A percentile compares a stretch with the other conserved stretches of the same genome.
phyloP scores from a whole-genome alignment of 2,113 vertebrate genomes.

The Eupsittula cactorum region DNA sequence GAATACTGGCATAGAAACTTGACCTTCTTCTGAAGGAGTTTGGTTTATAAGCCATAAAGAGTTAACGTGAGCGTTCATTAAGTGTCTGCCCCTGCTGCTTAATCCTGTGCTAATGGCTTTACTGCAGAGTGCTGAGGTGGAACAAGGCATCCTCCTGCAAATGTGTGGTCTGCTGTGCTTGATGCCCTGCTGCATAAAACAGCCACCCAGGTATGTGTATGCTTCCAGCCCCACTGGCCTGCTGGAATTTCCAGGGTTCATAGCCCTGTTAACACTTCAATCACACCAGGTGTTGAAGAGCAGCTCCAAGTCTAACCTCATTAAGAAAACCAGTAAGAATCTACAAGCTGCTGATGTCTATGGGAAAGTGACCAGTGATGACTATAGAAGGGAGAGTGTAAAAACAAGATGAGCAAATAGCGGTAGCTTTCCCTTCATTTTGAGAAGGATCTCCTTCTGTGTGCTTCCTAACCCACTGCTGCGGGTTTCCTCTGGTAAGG shows the following conservation, averaged over 20 bases:
- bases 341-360: not conserved
- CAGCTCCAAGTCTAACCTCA: not conserved
- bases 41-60: not conserved
- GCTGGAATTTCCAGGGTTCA: not conserved
- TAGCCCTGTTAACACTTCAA: not conserved
- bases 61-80: not conserved
- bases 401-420: not conserved
- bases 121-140: not conserved
- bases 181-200: not conserved
- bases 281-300: not conserved
- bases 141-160: not conserved
- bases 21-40: not conserved
- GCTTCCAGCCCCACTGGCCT: not conserved
- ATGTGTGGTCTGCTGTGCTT: accelerated
- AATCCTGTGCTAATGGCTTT: not conserved
- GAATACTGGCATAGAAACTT: not conserved
- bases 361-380: accelerated
- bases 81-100: not conserved
- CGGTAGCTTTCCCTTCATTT: not conserved
- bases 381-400: not conserved
- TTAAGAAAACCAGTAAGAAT: not conserved
- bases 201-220: accelerated
- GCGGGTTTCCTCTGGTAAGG: not conserved
- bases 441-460: not conserved
- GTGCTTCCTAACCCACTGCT: not conserved